Percentiles rank a stretch among this genome's conserved stretches.
These are phyloP conservation scores for Brienomyrus longianalis DNA, from an alignment of 2,113 vertebrate genomes.

Conservation along the genomic window DNA sequence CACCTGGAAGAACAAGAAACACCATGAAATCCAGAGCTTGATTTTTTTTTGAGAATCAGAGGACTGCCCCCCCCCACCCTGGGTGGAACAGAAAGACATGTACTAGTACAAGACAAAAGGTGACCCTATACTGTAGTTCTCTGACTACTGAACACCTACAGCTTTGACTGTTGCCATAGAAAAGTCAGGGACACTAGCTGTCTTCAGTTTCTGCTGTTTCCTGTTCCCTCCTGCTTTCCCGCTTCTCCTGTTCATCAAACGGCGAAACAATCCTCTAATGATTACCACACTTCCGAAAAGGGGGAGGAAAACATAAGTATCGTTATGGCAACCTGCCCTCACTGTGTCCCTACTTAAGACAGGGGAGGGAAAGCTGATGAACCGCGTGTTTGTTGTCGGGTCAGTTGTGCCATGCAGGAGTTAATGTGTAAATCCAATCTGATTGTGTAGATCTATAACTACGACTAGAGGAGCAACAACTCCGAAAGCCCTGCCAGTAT, in stretches of 20 bases:
- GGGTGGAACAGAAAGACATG: background rate
- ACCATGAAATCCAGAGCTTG: background rate
- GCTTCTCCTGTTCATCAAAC: background rate
- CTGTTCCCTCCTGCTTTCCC: background rate
- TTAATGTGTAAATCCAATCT: background rate
- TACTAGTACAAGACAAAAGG: background rate
- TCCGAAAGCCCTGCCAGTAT: background rate
- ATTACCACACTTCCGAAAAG: background rate
- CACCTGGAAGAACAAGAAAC: background rate
- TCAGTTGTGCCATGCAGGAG: background rate
- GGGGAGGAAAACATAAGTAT: constrained; percentile 8
- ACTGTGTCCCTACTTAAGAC: background rate
- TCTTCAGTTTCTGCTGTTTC: background rate
- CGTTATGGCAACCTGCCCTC: constrained; percentile 5
- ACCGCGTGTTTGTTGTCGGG: constrained; percentile 1
- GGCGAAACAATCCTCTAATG: background rate
- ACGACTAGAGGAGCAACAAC: background rate
- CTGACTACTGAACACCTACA: background rate
- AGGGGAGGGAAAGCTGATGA: constrained; percentile 11
- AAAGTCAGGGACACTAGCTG: background rate
- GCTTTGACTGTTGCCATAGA: constrained; percentile 4
- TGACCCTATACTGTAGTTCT: background rate
- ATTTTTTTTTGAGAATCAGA: background rate
- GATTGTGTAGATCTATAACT: background rate
- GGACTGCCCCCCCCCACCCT: background rate